Conservation (phyloP, 2,113 vertebrate genomes). For the Campylorhamphus procurvoides region DNA sequence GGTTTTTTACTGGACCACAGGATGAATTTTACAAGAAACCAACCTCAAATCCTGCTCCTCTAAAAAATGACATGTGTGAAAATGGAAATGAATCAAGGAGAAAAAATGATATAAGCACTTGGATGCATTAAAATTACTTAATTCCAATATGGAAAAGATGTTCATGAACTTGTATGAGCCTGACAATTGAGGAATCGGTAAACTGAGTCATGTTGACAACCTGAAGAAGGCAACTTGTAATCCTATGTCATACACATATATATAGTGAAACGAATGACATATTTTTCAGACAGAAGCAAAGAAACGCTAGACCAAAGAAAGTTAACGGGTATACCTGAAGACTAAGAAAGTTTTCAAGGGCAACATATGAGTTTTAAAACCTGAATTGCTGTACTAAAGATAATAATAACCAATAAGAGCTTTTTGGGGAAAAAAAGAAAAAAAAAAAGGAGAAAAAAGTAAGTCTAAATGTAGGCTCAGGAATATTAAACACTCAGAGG, state of each 20-base stretch:
- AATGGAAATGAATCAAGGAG: not conserved
- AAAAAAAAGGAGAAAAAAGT: not conserved
- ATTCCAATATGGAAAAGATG: not conserved
- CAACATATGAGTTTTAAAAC: not conserved
- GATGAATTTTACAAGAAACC: not conserved
- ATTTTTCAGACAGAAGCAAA: not conserved
- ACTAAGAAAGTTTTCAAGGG: not conserved
- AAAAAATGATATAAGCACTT: not conserved
- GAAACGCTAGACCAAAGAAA: not conserved
- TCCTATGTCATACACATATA: not conserved
- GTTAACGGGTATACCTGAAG: not conserved
- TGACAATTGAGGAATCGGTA: not conserved
- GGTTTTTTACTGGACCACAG: not conserved
- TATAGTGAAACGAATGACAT: not conserved
- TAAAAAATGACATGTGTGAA: not conserved
- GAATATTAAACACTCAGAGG: not conserved
- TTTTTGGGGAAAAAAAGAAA: no score
- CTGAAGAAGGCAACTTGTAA: rapidly evolving
- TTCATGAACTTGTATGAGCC: not conserved
- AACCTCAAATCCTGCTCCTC: not conserved
- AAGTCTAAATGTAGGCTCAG: not conserved
- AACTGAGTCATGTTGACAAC: not conserved
- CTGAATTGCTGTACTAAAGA: not conserved
- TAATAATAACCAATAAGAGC: not conserved
- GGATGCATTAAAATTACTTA: not conserved